A percentile compares a stretch with the other conserved stretches of the same genome.
phyloP scores from a whole-genome alignment of 2,797 vertebrate species.

The Taenioides sp. region DNA sequence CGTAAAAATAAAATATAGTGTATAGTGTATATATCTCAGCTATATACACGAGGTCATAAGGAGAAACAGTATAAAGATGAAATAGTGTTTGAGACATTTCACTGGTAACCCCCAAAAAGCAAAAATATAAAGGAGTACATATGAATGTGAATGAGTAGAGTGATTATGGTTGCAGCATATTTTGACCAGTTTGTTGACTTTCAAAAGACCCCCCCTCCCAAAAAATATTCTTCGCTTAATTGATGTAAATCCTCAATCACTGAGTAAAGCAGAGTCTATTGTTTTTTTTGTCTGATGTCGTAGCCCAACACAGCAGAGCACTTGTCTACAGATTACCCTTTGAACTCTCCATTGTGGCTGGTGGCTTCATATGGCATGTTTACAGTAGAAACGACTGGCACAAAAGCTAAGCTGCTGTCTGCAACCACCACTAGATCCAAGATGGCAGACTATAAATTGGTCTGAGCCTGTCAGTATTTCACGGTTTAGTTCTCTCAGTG shows the following conservation, averaged over 20 bases:
- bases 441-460: constrained; percentile 69
- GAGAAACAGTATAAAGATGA: no score
- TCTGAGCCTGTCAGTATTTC: constrained; percentile 64
- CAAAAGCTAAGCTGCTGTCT: constrained; percentile 56
- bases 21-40: no score
- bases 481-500: constrained; percentile 56
- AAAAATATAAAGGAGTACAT: neutral
- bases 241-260: constrained; percentile 13
- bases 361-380: constrained; percentile 58
- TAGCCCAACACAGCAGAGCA: constrained; percentile 35
- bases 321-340: constrained; percentile 60
- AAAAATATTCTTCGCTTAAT: neutral
- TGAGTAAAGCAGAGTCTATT: constrained; percentile 23
- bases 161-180: no score
- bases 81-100: no score
- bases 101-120: neutral
- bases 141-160: no score
- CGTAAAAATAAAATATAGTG: no score
- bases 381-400: constrained; percentile 60
- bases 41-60: no score
- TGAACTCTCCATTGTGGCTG: constrained; percentile 51
- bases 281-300: constrained; percentile 46
- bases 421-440: constrained; percentile 53
- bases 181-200: no score
- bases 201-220: no score